These are phyloP conservation scores for Plagodis pulveraria DNA, from an alignment of 2,888 invertebrate species.

Conservation along the genomic window DNA sequence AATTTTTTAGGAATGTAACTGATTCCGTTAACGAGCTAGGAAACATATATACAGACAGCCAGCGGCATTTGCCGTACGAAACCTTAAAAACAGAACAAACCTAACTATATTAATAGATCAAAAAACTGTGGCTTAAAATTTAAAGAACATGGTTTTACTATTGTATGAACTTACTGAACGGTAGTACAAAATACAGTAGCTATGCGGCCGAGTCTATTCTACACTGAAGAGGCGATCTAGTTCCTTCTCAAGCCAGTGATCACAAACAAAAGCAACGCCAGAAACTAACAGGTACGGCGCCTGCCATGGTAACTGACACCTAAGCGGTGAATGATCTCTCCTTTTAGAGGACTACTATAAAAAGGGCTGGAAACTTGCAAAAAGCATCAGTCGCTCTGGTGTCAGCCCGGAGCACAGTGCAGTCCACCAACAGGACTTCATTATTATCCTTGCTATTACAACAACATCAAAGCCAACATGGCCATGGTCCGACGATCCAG, in stretches of 20 bases:
- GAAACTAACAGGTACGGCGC: conserved; percentile 64
- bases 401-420: conserved; percentile 69
- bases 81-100: too few species aligned
- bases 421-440: conserved; percentile 57
- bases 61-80: too few species aligned
- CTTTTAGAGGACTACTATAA: conserved; percentile 55
- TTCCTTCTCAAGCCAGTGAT: conserved; percentile 66
- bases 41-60: too few species aligned
- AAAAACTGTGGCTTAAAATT: not conserved
- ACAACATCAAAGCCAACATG: conserved; percentile 54
- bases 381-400: conserved; percentile 77
- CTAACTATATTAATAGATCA: too few species aligned
- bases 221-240: conserved; percentile 44
- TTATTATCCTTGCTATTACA: conserved; percentile 36
- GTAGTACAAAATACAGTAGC: conserved; percentile 27
- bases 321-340: conserved; percentile 67
- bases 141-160: conserved; percentile 4
- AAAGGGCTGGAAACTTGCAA: conserved; percentile 49
- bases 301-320: conserved; percentile 69
- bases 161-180: conserved; percentile 13
- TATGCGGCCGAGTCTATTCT: conserved; percentile 24
- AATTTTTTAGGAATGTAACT: too few species aligned
- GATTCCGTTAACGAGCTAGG: too few species aligned
- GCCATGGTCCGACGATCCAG: conserved; percentile 75
- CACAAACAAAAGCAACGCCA: conserved; percentile 63